phyloP scores from a whole-genome alignment of 2,888 invertebrate genomes.

The Drosophila falleni region DNA sequence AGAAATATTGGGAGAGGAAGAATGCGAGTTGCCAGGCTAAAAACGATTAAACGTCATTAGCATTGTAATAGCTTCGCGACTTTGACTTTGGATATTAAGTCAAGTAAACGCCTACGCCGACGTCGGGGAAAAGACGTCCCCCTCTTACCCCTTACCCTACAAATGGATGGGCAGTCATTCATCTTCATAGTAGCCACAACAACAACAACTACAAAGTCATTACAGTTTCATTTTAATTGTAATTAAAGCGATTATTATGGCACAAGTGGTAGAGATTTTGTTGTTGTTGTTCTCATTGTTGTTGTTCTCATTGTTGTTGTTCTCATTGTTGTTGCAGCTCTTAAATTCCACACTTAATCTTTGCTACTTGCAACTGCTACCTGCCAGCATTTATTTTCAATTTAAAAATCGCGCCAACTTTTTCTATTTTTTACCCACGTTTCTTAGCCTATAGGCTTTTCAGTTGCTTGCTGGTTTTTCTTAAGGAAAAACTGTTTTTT shows the following conservation, averaged over 20 bases:
- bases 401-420: conserved; percentile 64
- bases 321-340: conserved; percentile 21
- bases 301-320: conserved; percentile 2
- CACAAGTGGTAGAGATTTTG: conserved; percentile 35
- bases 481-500: not conserved
- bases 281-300: not conserved
- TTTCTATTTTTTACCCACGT: conserved; percentile 63
- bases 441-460: conserved; percentile 8
- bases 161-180: conserved; percentile 61
- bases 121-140: not conserved
- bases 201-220: conserved; percentile 51
- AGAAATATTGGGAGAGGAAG: not conserved
- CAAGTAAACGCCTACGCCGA: conserved; percentile 10
- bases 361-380: conserved; percentile 47
- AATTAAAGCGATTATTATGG: conserved; percentile 75
- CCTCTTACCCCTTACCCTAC: no score
- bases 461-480: not conserved
- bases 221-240: conserved; percentile 71
- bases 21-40: conserved; percentile 30
- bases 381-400: conserved; percentile 65
- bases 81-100: conserved; percentile 48
- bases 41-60: conserved; percentile 76
- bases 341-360: conserved; percentile 57
- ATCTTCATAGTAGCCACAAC: conserved; percentile 47
- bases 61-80: conserved; percentile 69